Evolutionary conservation across 1,140 invertebrate genomes (phyloP), one percentile per base, ranked within the genome.

Genomic region (Neodiprion virginianus): DNA sequence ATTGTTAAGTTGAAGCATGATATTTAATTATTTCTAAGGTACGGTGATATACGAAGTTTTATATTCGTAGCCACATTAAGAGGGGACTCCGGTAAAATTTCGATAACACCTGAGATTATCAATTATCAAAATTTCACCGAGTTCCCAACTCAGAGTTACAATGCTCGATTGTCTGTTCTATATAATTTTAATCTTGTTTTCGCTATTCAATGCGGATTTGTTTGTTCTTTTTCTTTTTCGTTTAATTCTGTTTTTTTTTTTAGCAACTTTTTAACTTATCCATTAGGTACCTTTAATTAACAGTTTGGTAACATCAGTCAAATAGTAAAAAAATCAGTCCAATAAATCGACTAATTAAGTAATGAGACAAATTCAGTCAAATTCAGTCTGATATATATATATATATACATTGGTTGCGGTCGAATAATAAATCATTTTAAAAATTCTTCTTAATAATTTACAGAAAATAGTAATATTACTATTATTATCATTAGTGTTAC

Each of bases 271-370:
- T 47, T 21, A 88, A 86, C 86, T 88, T 88, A 88, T 85, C 83
- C 78, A 86, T 86, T 88, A 86, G 83, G 85, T 87, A 87, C n/a
- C n/a, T 87, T 87, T 83, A 85, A 83, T 85, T 83, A 88, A 83
- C 83, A 82, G 86, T 88, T 88, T 88, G 87, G 88, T 88, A 88
- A 89, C 86, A 88, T 89, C 86, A 88, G 88, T 88, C 87, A 86
- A 87, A 83, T 80, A 79, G 86, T 85, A 81, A 83, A 61, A 61
- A 85, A 82, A 88, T 88, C 87, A 88, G 87, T 88, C 86, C 86
- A 87, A 88, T 87, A 75, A 76, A 76, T 84, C 81, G 85, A 85
- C 83, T 86, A 86, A 88, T 83, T 84, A 83, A 84, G 78, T 79
- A 74, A 80, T 79, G 81, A 84, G 81, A 84, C 79, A 80, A 80